Evolutionary conservation across 1,140 invertebrate genomes (phyloP).

Genomic region (Teleogryllus occipitalis): DNA sequence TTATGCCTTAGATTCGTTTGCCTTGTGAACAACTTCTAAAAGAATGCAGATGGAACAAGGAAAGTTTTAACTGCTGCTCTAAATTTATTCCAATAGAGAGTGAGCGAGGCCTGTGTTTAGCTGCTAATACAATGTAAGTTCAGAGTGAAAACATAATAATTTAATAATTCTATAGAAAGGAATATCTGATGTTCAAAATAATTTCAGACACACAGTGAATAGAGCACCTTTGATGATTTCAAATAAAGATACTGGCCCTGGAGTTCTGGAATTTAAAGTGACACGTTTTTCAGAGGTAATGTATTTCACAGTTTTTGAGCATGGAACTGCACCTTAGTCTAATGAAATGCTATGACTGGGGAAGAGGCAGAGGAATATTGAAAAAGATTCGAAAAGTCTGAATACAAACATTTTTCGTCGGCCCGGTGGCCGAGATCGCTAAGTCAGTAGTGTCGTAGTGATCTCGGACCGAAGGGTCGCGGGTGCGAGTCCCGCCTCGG

Average conservation of each 20-base stretch:
- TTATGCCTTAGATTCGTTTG: neutral
- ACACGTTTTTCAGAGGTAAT: neutral
- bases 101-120: neutral
- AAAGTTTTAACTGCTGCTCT: neutral
- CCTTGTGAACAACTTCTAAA: neutral
- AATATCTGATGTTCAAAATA: neutral
- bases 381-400: neutral
- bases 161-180: neutral
- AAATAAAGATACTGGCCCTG: neutral
- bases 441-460: too few relatives aligned
- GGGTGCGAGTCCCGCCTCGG: too few relatives aligned
- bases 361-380: neutral
- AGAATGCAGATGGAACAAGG: neutral
- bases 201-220: neutral
- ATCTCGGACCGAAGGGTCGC: too few relatives aligned
- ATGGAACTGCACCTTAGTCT: neutral
- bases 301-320: neutral
- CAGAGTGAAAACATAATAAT: neutral
- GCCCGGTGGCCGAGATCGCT: too few relatives aligned
- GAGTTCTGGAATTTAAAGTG: neutral
- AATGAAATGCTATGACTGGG: neutral
- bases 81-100: neutral
- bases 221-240: neutral
- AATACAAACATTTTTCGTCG: neutral
- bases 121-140: neutral